Base-by-base conservation (phyloP, 2,113 vertebrate species). In the Hiodon tergisus region DNA sequence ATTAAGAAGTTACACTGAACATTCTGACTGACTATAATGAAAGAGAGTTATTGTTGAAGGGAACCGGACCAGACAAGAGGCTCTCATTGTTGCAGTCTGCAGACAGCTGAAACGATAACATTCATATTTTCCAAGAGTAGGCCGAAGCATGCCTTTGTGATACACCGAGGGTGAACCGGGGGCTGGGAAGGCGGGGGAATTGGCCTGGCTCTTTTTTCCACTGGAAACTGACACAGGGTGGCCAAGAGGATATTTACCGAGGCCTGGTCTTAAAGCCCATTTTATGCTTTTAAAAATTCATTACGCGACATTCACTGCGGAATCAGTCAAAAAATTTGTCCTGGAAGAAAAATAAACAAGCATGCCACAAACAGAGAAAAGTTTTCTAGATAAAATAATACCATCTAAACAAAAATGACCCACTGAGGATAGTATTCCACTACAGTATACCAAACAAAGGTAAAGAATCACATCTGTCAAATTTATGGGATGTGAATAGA, bases 91-190 rank as follows among this genome's bases (percentile, higher is more conserved):
- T 78, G 67, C 62, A 67, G 67, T 58, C 61, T 70, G 70, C 78
- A 75, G 80, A 82, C 84, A 76, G 82, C 78, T 79, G 76, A 80
- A 82, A 79, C 78, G 84, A 84, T 82, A 84, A 81, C 74, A 81
- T 81, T 84, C 80, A 84, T 78, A 78, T 79, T 78, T 81, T 69
- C 74, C 77, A 57, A 67, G 79, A 78, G 77, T 79, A 66, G 81
- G 80, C 71, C 79, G 72, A 80, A 70, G 80, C 77, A 81, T 75
- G 77, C 79, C 81, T 75, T 80, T 70, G 75, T 75, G 76, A 78
- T 82, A 80, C 61, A 51, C 48, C 51, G 79, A 78, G 73, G 74
- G 46, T 72, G 78, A 78, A 82, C 78, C 13, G 55, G 76, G 82
- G 76, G 78, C 66, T 65, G 75, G 51, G 57, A 62, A 48, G 68